phyloP scores from a whole-genome alignment of 2,797 vertebrate genomes.

The Botia almorhae region DNA sequence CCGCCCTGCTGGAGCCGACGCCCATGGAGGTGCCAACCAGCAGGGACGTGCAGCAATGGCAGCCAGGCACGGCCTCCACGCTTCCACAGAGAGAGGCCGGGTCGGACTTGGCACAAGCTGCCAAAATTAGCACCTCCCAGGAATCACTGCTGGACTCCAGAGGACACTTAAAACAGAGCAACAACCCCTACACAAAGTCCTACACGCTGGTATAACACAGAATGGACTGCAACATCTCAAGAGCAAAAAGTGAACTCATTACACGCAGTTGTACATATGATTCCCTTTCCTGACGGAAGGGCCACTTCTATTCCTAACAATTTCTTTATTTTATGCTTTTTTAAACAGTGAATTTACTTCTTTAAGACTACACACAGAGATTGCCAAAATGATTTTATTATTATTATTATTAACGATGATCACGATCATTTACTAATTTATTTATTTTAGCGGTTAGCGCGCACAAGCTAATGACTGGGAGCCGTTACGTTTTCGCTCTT shows the following conservation, averaged over 20 bases:
- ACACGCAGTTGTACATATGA: slow-evolving; percentile 82
- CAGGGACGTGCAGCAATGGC: slow-evolving; percentile 93
- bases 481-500: slow-evolving; percentile 80
- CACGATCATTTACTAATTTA: slow-evolving; percentile 40
- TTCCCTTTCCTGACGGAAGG: slow-evolving; percentile 67
- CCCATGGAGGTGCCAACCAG: slow-evolving; percentile 89
- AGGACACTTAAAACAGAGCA: slow-evolving; percentile 95
- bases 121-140: slow-evolving; percentile 99
- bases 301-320: slow-evolving; percentile 85
- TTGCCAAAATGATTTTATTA: slow-evolving; percentile 91
- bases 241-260: slow-evolving; percentile 81
- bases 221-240: slow-evolving; percentile 69
- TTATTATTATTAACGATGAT: slow-evolving; percentile 62
- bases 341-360: slow-evolving; percentile 84
- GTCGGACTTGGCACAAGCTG: slow-evolving; percentile 93
- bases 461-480: slow-evolving; percentile 81
- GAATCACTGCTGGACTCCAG: slow-evolving; percentile 98
- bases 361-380: slow-evolving; percentile 89
- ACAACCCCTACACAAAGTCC: slow-evolving; percentile 97
- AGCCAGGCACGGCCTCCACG: slow-evolving; percentile 88
- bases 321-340: slow-evolving; percentile 82
- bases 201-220: slow-evolving; percentile 98
- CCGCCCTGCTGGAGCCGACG: slow-evolving; percentile 91
- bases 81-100: slow-evolving; percentile 94
- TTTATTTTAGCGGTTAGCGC: slow-evolving; percentile 57